These are phyloP conservation scores for Dallia pectoralis DNA, from an alignment of 2,797 vertebrate species.

Conservation along the genomic window DNA sequence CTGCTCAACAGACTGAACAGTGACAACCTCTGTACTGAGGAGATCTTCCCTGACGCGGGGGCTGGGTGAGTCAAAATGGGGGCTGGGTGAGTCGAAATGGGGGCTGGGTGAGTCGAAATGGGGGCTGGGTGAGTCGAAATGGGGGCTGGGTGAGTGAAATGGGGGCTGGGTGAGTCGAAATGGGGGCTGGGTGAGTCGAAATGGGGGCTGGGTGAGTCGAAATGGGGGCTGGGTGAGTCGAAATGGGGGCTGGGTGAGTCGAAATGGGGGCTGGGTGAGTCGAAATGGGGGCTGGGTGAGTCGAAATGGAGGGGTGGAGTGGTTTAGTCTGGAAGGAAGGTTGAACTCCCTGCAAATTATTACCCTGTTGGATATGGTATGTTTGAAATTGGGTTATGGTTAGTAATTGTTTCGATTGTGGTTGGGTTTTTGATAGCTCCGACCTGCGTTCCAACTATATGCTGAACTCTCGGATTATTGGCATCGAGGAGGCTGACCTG, in stretches of 20 bases:
- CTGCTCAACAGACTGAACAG: constrained; percentile 88
- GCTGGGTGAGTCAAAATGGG: constrained; percentile 62
- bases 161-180: background rate
- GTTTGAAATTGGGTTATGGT: background rate
- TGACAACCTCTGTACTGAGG: constrained; percentile 91
- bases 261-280: background rate
- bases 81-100: constrained; percentile 65
- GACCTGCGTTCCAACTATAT: constrained; percentile 97
- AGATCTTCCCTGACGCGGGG: constrained; percentile 85
- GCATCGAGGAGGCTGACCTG: constrained; percentile 92
- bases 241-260: too few species aligned
- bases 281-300: too few species aligned
- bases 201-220: constrained; percentile 69
- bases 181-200: constrained; percentile 84
- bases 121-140: background rate
- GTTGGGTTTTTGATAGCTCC: background rate
- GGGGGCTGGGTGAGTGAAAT: background rate
- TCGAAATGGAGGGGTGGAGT: background rate
- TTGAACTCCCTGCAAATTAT: background rate
- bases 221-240: too few species aligned
- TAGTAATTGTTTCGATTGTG: background rate
- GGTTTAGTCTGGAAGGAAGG: background rate
- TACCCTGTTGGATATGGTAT: background rate
- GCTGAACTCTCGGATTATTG: constrained; percentile 88
- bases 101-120: background rate